Evolutionary conservation across 1,140 invertebrate species (phyloP).

Genomic region (Eumeta japonica): DNA sequence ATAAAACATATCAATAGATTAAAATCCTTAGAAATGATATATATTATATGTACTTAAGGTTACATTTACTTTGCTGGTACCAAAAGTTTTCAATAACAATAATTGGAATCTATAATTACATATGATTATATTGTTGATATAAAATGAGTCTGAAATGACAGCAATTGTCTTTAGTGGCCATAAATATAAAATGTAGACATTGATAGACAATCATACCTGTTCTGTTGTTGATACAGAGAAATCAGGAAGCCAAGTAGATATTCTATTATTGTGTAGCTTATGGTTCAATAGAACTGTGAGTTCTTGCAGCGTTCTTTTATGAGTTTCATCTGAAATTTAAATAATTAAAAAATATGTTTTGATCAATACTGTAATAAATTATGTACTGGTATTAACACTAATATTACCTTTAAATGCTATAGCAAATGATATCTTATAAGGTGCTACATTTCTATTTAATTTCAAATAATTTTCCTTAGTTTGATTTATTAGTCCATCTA

Average conservation of each 20-base stretch:
- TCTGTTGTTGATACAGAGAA: conserved; percentile 14
- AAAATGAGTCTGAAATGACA: no score
- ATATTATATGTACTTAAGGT: conserved; percentile 16
- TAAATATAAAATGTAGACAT: conserved; percentile 7
- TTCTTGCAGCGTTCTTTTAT: conserved; percentile 44
- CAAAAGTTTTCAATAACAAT: no score
- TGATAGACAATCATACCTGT: conserved; percentile 1
- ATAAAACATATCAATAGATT: no score
- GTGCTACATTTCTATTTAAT: conserved; percentile 70
- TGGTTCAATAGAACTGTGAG: conserved; percentile 55
- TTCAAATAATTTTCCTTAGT: conserved; percentile 49
- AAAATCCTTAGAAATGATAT: neutral
- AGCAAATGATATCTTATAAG: conserved; percentile 70
- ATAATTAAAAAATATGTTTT: conserved; percentile 9
- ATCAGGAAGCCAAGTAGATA: conserved; percentile 38
- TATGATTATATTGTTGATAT: no score
- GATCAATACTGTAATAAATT: no score
- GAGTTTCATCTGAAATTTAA: conserved; percentile 16
- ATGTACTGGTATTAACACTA: conserved; percentile 1
- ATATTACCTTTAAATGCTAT: conserved; percentile 40
- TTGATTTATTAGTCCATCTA: conserved; percentile 54
- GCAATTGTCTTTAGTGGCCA: conserved; percentile 12
- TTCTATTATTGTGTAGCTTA: conserved; percentile 51
- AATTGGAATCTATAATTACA: no score
- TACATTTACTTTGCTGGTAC: no score